Conservation (phyloP, 2,888 invertebrate species). For the Punctoribates punctum region DNA sequence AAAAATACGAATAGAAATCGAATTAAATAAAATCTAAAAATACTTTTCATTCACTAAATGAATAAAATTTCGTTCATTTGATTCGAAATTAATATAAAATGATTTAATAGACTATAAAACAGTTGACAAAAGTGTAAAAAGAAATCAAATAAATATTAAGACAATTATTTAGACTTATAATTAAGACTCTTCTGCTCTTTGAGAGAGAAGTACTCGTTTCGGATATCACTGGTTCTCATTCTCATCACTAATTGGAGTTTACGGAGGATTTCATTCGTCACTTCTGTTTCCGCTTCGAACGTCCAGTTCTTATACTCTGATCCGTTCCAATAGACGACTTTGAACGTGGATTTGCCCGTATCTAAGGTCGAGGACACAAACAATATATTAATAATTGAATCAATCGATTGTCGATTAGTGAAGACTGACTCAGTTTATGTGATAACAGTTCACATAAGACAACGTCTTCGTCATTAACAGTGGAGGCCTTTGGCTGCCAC, state of each 20-base stretch:
- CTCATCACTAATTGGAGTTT: constrained; percentile 83
- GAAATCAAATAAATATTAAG: too few species aligned
- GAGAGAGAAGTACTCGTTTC: constrained; percentile 74
- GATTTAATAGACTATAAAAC: too few species aligned
- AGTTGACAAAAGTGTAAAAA: too few species aligned
- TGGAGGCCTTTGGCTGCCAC: constrained; percentile 70
- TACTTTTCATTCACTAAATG: too few species aligned
- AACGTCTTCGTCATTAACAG: constrained; percentile 78
- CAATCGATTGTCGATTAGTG: neutral
- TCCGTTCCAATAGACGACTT: constrained; percentile 62
- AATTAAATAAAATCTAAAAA: too few species aligned
- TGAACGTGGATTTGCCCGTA: constrained; percentile 65
- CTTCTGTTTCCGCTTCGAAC: constrained; percentile 74
- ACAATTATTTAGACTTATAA: too few species aligned
- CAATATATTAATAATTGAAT: constrained; percentile 24
- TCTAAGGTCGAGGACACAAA: constrained; percentile 36
- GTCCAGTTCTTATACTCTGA: constrained; percentile 76
- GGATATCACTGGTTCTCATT: constrained; percentile 70
- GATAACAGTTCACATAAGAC: constrained; percentile 81
- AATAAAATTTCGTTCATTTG: too few species aligned
- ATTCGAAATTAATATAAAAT: too few species aligned
- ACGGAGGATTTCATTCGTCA: constrained; percentile 75
- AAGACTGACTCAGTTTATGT: constrained; percentile 59
- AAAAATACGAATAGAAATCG: too few species aligned
- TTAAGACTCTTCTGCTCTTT: constrained; percentile 63